phyloP scores from a whole-genome alignment of 2,888 invertebrate species.

The Ormyrus nitidulus region DNA sequence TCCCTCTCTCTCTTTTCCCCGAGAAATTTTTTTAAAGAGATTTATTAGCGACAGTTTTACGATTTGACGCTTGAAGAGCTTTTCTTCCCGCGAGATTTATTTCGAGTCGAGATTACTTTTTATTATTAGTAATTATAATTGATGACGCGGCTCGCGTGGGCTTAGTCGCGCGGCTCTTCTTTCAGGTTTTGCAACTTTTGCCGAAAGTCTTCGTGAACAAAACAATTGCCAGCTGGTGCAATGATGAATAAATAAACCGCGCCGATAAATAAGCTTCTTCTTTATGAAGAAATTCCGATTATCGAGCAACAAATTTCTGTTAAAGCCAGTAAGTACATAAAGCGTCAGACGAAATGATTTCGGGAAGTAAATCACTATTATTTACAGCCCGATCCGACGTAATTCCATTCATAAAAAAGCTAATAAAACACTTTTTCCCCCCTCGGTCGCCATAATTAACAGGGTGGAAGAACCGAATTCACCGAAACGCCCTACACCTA shows the following conservation, averaged over 20 bases:
- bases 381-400: conserved; percentile 55
- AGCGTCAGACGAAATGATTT: conserved; percentile 52
- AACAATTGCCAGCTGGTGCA: not conserved
- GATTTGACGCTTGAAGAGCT: conserved; percentile 59
- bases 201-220: not conserved
- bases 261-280: not conserved
- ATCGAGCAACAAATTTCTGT: conserved; percentile 44
- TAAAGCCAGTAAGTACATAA: conserved; percentile 45
- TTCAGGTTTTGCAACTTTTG: not conserved
- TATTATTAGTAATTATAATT: conserved; percentile 58
- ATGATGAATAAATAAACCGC: not conserved
- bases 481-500: conserved; percentile 49
- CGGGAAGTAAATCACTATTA: conserved; percentile 57
- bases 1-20: conserved; percentile 29
- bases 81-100: conserved; percentile 56
- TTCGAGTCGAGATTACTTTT: conserved; percentile 55
- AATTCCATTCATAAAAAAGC: conserved; percentile 56
- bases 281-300: conserved; percentile 23
- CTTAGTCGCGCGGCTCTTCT: not conserved
- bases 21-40: conserved; percentile 55
- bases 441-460: conserved; percentile 54
- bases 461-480: conserved; percentile 55
- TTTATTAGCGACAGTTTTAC: conserved; percentile 59
- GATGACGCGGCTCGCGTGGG: conserved; percentile 26
- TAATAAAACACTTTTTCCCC: conserved; percentile 56